Percentiles rank a stretch among this genome's conserved stretches.
Evolutionary conservation across 2,113 vertebrate species (phyloP).

Genomic region (Acrocephalus kingi): DNA sequence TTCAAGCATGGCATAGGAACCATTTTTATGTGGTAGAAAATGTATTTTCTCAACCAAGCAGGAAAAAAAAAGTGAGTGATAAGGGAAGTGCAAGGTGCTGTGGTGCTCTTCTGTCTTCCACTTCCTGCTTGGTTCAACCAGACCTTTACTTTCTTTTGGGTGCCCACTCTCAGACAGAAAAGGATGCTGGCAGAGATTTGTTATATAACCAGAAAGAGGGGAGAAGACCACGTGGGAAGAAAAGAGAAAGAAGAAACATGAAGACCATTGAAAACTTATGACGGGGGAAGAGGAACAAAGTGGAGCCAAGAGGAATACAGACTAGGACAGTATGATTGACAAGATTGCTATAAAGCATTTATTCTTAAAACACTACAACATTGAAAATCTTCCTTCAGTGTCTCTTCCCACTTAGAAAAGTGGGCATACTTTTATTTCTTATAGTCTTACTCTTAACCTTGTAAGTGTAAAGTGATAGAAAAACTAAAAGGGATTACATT

Average conservation of each 20-base stretch:
- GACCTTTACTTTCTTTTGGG: not conserved
- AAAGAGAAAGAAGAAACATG: not conserved
- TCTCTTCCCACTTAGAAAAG: not conserved
- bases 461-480: not conserved
- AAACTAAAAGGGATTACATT: not conserved
- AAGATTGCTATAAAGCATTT: not conserved
- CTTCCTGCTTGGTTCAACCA: not conserved
- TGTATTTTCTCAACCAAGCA: not conserved
- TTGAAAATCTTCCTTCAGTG: not conserved
- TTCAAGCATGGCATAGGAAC: not conserved
- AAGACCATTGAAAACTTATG: not conserved
- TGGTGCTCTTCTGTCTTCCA: not conserved
- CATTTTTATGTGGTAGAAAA: not conserved
- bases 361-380: not conserved
- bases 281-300: not conserved
- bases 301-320: not conserved
- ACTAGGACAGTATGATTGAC: not conserved
- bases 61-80: not conserved
- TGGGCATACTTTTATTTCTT: not conserved
- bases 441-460: not conserved
- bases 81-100: not conserved
- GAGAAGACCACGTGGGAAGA: not conserved
- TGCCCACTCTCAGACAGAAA: not conserved
- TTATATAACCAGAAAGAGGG: not conserved
- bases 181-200: not conserved